phyloP scores from a whole-genome alignment of 2,888 invertebrate species.

The Endotricha flammealis region DNA sequence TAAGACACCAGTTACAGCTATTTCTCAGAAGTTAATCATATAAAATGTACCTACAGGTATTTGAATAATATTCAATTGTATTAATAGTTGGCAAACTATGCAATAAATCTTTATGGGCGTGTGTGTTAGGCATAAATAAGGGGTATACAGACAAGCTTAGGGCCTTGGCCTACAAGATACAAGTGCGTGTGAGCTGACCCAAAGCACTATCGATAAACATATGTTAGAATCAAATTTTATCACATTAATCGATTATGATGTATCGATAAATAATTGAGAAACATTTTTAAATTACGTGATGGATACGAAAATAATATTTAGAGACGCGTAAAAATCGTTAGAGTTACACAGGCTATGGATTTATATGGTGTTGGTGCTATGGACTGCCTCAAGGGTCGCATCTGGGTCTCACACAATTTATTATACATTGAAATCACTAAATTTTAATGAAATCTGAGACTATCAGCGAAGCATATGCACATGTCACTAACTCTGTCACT shows the following conservation, averaged over 20 bases:
- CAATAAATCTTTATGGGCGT: conserved; percentile 56
- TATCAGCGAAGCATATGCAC: too few relatives aligned
- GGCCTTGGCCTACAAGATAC: conserved; percentile 9
- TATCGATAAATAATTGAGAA: conserved; percentile 40
- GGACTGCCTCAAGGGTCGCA: too few relatives aligned
- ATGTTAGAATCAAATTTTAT: conserved; percentile 21
- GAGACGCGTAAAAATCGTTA: too few relatives aligned
- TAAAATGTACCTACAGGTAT: conserved; percentile 6
- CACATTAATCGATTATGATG: conserved; percentile 17
- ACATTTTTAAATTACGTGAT: conserved; percentile 53
- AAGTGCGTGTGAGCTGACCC: conserved; percentile 11
- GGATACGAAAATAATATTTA: too few relatives aligned
- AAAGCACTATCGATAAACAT: conserved; percentile 8
- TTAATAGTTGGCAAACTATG: conserved; percentile 13
- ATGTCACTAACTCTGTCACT: too few relatives aligned
- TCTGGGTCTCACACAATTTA: too few relatives aligned
- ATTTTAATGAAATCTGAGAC: too few relatives aligned
- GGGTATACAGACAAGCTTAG: not conserved
- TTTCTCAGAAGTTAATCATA: conserved; percentile 3
- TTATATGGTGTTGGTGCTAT: too few relatives aligned
- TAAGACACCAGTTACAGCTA: not conserved
- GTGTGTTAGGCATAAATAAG: conserved; percentile 25
- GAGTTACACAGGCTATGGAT: too few relatives aligned
- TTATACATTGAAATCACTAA: too few relatives aligned
- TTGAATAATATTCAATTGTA: conserved; percentile 13